Evolutionary conservation across 2,797 vertebrate species (phyloP).

Genomic region (Sparidentex hasta): DNA sequence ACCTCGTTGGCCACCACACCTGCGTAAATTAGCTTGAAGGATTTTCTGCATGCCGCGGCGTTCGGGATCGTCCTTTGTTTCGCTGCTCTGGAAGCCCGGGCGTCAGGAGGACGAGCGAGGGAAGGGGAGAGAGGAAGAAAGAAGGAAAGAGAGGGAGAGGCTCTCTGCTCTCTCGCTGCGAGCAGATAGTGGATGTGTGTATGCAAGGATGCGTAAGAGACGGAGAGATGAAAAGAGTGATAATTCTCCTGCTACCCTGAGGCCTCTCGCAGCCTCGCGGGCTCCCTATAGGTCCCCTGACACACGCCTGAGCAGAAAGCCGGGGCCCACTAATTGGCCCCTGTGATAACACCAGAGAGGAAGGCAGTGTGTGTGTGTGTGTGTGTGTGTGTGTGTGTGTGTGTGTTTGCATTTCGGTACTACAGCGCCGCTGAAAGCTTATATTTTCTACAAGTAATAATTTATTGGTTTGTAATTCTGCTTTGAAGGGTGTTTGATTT

Average conservation of each 20-base stretch:
- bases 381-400: conserved; percentile 25
- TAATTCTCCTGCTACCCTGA: conserved; percentile 82
- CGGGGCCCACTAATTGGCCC: conserved; percentile 84
- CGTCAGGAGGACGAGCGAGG: neutral
- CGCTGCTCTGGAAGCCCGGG: conserved; percentile 26
- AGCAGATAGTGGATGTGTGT: conserved; percentile 63
- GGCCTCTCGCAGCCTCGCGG: conserved; percentile 82
- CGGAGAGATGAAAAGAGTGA: conserved; percentile 82
- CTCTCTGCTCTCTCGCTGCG: conserved; percentile 24
- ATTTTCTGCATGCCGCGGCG: conserved; percentile 40
- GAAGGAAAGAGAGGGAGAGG: conserved; percentile 32
- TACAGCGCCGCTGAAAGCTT: conserved; percentile 52
- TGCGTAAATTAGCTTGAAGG: conserved; percentile 54
- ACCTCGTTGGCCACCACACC: conserved; percentile 37
- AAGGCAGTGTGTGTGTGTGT: conserved; percentile 30
- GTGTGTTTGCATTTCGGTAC: conserved; percentile 55
- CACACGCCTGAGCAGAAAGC: conserved; percentile 81
- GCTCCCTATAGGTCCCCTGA: conserved; percentile 81
- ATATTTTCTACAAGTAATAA: conserved; percentile 70
- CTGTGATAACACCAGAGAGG: conserved; percentile 79
- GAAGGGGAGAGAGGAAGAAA: conserved; percentile 17
- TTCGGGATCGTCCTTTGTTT: conserved; percentile 61
- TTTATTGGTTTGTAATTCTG: conserved; percentile 74
- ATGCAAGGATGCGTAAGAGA: conserved; percentile 73
- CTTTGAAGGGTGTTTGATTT: conserved; percentile 79